A percentile compares a stretch with the other conserved stretches of the same genome.
Evolutionary conservation across 2,888 invertebrate species (phyloP).

Genomic region (Pocota personata): DNA sequence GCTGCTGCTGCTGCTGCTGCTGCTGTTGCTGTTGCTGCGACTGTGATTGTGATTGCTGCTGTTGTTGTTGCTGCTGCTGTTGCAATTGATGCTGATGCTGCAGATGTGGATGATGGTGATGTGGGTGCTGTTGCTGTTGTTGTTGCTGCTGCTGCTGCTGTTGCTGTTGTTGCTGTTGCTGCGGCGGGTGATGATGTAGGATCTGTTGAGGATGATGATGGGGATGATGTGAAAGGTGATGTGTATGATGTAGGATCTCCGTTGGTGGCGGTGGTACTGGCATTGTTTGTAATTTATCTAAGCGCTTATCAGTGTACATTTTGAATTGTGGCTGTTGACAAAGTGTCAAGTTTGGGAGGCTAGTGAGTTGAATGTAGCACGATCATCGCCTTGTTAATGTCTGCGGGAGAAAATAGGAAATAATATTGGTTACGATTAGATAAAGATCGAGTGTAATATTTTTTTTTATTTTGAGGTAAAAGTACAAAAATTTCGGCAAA

Average conservation of each 20-base stretch:
- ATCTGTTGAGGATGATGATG: slow-evolving; percentile 75
- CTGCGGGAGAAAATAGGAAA: slow-evolving; percentile 15
- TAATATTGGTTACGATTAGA: background rate
- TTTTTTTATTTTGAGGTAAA: too few relatives aligned
- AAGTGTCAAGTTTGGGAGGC: slow-evolving; percentile 22
- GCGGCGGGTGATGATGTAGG: slow-evolving; percentile 73
- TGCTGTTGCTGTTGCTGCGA: slow-evolving; percentile 68
- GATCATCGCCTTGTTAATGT: slow-evolving; percentile 30
- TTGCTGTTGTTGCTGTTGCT: slow-evolving; percentile 52
- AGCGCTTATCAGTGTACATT: slow-evolving; percentile 77
- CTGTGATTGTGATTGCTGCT: slow-evolving; percentile 63
- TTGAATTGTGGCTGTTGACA: slow-evolving; percentile 24
- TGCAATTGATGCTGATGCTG: slow-evolving; percentile 44
- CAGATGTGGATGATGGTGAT: slow-evolving; percentile 51
- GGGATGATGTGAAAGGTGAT: slow-evolving; percentile 75
- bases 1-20: slow-evolving; percentile 75
- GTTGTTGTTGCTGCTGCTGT: slow-evolving; percentile 63
- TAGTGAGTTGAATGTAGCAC: slow-evolving; percentile 24
- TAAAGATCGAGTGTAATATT: background rate
- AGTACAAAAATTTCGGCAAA: too few relatives aligned
- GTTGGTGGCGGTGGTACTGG: slow-evolving; percentile 71
- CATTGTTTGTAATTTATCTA: slow-evolving; percentile 75
- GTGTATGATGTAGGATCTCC: slow-evolving; percentile 69
- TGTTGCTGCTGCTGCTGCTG: slow-evolving; percentile 63
- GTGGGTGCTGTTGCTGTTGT: slow-evolving; percentile 75